Evolutionary conservation across 1,140 invertebrate species (phyloP).

Genomic region (Nasonia vitripennis): DNA sequence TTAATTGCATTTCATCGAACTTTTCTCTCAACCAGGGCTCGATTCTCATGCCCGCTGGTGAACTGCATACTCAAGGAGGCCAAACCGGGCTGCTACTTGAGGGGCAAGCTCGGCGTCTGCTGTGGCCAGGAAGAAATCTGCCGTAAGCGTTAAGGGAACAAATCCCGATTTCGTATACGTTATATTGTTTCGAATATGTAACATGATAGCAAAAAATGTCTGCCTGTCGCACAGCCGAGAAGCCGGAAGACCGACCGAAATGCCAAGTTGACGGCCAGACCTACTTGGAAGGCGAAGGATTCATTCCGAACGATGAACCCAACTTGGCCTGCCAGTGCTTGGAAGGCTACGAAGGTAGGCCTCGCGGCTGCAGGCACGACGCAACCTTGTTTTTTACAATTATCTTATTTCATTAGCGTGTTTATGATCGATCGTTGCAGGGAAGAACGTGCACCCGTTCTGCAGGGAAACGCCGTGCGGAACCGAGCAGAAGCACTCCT

Average conservation of each 20-base stretch:
- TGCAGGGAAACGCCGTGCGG: constrained; percentile 55
- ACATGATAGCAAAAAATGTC: neutral
- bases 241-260: constrained; percentile 43
- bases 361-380: too few relatives aligned
- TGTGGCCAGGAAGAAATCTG: constrained; percentile 57
- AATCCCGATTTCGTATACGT: too few relatives aligned
- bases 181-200: too few relatives aligned
- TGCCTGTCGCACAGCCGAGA: constrained; percentile 34
- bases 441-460: constrained; percentile 63
- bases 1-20: too few relatives aligned
- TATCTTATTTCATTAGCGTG: too few relatives aligned
- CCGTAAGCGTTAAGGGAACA: constrained; percentile 60
- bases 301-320: constrained; percentile 44
- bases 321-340: constrained; percentile 54
- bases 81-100: constrained; percentile 53
- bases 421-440: constrained; percentile 39
- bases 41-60: constrained; percentile 58
- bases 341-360: constrained; percentile 51
- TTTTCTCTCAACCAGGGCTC: constrained; percentile 47
- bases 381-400: too few relatives aligned
- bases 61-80: constrained; percentile 52
- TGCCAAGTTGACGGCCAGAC: constrained; percentile 61
- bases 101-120: constrained; percentile 32
- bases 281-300: constrained; percentile 60
- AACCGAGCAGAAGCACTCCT: constrained; percentile 11